Conservation (phyloP, 1,140 invertebrate genomes). For the Acyrthosiphon pisum region DNA sequence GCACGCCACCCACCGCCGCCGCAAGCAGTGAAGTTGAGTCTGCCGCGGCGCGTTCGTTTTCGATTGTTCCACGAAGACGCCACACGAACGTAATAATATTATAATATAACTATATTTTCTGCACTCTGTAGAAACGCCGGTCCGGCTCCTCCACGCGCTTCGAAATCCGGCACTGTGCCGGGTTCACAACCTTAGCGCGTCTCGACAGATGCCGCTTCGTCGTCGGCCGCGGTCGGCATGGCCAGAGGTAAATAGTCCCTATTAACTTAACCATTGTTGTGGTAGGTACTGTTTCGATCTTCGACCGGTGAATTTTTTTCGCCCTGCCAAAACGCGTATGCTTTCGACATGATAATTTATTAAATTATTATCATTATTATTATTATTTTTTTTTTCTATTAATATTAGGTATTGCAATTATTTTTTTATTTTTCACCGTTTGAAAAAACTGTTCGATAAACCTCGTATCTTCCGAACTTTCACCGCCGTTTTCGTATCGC, state of each 20-base stretch:
- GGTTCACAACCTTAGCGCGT: conserved; percentile 34
- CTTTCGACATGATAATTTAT: neutral
- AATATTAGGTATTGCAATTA: neutral
- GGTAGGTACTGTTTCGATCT: conserved; percentile 54
- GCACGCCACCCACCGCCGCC: neutral
- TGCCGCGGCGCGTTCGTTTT: neutral
- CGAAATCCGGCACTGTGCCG: conserved; percentile 47
- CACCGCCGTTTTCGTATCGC: neutral
- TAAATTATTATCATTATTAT: neutral
- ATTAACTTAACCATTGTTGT: conserved; percentile 58
- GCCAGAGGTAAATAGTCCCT: conserved; percentile 52
- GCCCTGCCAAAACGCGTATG: neutral
- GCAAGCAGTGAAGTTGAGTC: neutral
- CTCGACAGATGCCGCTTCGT: neutral
- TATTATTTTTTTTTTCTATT: neutral
- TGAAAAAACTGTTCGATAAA: neutral
- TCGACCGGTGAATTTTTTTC: conserved; percentile 44
- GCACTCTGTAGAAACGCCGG: neutral
- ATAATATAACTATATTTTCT: neutral
- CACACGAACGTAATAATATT: neutral
- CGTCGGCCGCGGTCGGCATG: conserved; percentile 33
- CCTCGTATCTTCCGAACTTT: neutral
- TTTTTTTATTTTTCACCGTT: neutral
- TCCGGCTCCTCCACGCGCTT: conserved; percentile 47
- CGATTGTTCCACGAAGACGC: neutral